Evolutionary conservation across 2,797 vertebrate genomes (phyloP).

Genomic region (Scarus forsteni): DNA sequence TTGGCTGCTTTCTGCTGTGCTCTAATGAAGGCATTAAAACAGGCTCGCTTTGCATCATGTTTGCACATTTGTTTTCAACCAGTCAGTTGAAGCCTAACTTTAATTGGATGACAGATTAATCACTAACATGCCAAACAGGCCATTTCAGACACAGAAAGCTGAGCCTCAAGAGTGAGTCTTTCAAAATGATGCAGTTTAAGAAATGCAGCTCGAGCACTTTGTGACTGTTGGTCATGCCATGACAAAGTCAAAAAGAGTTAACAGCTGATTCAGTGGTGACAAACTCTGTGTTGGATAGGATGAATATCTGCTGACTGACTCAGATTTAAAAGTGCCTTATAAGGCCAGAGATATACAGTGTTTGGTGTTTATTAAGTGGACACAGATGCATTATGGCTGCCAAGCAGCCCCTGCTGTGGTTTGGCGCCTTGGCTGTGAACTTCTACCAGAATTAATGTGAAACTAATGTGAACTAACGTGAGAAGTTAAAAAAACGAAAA

Average conservation of each 20-base stretch:
- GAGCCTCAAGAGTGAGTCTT: conserved; percentile 14
- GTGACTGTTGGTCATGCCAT: conserved; percentile 26
- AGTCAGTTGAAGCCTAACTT: conserved; percentile 67
- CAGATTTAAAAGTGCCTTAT: neutral
- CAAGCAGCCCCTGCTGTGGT: no score
- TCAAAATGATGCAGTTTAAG: conserved; percentile 24
- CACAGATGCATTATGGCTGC: no score
- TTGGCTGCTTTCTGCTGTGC: conserved; percentile 71
- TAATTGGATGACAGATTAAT: conserved; percentile 70
- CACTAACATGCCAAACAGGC: conserved; percentile 51
- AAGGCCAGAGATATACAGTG: no score
- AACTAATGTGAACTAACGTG: no score
- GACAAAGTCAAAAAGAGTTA: conserved; percentile 17
- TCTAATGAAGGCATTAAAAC: conserved; percentile 87
- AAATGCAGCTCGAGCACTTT: conserved; percentile 11
- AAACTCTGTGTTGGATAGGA: conserved; percentile 14
- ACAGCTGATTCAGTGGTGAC: conserved; percentile 29
- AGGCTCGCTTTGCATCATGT: conserved; percentile 59
- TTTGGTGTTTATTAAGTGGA: no score
- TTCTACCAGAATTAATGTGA: no score
- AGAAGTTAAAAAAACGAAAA: no score
- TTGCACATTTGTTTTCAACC: conserved; percentile 81
- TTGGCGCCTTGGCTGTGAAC: no score
- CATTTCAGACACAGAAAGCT: conserved; percentile 53
- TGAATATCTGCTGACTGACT: conserved; percentile 13